Evolutionary conservation across 2,888 invertebrate species (phyloP), one percentile per base, ranked within the genome.

Genomic region (Machimus atricapillus): DNA sequence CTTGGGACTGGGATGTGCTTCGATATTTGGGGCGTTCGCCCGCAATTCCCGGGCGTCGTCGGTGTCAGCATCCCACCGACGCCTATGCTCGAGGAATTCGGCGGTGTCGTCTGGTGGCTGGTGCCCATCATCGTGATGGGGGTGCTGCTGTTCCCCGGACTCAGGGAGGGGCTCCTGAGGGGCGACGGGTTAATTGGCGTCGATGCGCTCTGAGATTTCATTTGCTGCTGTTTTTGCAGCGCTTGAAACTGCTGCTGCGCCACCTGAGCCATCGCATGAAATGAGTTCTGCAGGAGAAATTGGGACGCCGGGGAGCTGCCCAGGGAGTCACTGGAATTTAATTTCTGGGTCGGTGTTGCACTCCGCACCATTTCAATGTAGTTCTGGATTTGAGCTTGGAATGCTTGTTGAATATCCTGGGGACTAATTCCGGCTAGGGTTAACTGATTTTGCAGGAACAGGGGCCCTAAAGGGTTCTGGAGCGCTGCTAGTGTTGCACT

Each of bases 241-340:
- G 96, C 96, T 90, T 97, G 97, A 87, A 97, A 93, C 91, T 97
- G 97, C 90, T 96, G 96, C 91, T 96, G 96, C 76, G 96, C 96
- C 56, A 96, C 96, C 92, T 96, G 96, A 85, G 96, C 96, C 90
- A 97, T 95, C 6, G 96, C 96, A 91, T 97, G 97, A 92, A 92
- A 89, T 5, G 91, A 96, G 92, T 96, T 96, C 91, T 96, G 96
- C 86, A 96, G 92, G 91, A 96, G 95, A 91, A 96, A 96, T 91
- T 96, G 96, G 31, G 96, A 94, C 90, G 91, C 90, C 27, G 40
- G 86, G 8, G 85, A 74, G 46, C 23, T 85, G 6, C 46, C 43
- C n/a, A 90, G 90, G 1, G 89, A 88, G 6, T 92, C 92, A 0
- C 91, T 27, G 12, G 73, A 74, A 56, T 73, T 82, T 37, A 81